Evolutionary conservation across 2,797 vertebrate genomes (phyloP).

Genomic region (Sebastes hubbsi): DNA sequence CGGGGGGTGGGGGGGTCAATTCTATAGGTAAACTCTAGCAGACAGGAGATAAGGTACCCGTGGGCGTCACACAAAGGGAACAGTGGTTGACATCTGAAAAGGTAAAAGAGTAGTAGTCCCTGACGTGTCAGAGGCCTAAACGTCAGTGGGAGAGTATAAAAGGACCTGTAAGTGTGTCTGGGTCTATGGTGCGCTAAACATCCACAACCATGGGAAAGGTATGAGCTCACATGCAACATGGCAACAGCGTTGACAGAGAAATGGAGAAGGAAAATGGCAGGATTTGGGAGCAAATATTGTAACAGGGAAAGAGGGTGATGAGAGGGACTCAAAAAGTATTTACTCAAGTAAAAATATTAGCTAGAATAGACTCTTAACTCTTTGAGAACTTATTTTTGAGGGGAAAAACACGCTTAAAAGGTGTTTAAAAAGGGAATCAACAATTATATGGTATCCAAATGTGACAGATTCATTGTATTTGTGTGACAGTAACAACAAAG

Average conservation of each 20-base stretch:
- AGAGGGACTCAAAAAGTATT: not conserved
- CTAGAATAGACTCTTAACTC: not conserved
- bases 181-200: conserved; percentile 53
- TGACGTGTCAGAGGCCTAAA: conserved; percentile 74
- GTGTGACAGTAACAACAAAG: conserved; percentile 1
- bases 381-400: not conserved
- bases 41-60: conserved; percentile 69
- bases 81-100: conserved; percentile 69
- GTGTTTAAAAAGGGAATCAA: not conserved
- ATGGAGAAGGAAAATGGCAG: conserved; percentile 7
- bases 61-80: conserved; percentile 70
- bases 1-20: conserved; percentile 36
- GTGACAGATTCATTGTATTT: conserved; percentile 7
- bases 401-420: not conserved
- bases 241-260: not conserved
- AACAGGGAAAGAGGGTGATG: not conserved
- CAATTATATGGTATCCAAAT: not conserved
- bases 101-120: conserved; percentile 75
- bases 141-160: conserved; percentile 76
- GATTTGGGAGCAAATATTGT: conserved; percentile 1
- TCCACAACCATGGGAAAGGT: conserved; percentile 84
- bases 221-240: conserved; percentile 51
- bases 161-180: conserved; percentile 47
- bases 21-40: conserved; percentile 86
- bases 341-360: not conserved